These are phyloP conservation scores for Cololabis saira DNA, from an alignment of 2,113 vertebrate species.

Conservation along the genomic window DNA sequence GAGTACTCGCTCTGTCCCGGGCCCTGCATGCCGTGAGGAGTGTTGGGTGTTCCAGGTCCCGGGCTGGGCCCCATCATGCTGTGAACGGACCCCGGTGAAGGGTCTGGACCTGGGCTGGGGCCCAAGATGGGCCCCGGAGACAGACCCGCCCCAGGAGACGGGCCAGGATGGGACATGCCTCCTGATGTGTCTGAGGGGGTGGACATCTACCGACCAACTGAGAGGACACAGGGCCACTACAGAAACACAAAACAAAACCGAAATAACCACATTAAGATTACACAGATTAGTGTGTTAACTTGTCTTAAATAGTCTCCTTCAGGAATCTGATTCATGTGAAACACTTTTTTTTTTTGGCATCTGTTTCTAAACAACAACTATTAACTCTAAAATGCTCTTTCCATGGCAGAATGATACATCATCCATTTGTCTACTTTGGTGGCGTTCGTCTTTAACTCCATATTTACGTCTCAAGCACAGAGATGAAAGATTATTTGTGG, in stretches of 20 bases:
- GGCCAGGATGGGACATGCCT: constrained; percentile 95
- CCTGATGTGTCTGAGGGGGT: constrained; percentile 90
- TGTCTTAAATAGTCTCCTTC: background rate
- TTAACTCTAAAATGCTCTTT: no score
- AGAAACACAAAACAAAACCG: background rate
- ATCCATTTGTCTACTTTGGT: no score
- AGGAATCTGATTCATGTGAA: no score
- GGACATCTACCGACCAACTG: constrained; percentile 86
- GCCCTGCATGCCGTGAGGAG: constrained; percentile 86
- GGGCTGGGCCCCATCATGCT: constrained; percentile 99
- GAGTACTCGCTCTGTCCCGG: constrained; percentile 90
- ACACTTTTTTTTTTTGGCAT: no score
- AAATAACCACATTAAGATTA: background rate
- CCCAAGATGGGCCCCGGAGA: constrained; percentile 97
- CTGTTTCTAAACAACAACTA: no score
- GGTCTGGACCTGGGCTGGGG: constrained; percentile 95
- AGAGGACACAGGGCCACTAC: constrained; percentile 36
- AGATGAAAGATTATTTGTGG: no score
- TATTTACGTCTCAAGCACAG: no score
- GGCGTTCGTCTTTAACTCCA: no score
- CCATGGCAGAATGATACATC: no score
- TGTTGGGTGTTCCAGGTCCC: constrained; percentile 93
- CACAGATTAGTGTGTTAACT: background rate
- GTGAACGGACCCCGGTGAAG: constrained; percentile 95
- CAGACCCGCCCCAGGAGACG: constrained; percentile 93